Conservation (phyloP, 2,888 invertebrate species). For the Incurvaria masculella region DNA sequence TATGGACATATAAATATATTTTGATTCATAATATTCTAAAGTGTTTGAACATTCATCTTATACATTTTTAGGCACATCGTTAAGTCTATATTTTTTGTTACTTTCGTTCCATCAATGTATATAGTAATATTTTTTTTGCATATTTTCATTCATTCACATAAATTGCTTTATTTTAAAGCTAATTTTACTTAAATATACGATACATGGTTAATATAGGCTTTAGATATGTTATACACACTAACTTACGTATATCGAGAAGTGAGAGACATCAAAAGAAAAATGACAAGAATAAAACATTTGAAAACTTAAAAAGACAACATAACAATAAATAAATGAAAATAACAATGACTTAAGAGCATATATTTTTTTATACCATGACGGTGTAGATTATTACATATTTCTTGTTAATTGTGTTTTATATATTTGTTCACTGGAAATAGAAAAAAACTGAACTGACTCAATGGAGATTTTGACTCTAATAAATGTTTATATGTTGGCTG, state of each 20-base stretch:
- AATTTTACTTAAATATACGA: slow-evolving; percentile 14
- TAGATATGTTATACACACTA: slow-evolving; percentile 22
- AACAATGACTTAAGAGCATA: background rate
- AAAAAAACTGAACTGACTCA: slow-evolving; percentile 7
- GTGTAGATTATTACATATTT: too few species aligned
- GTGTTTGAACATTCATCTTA: slow-evolving; percentile 22
- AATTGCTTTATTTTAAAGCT: slow-evolving; percentile 12
- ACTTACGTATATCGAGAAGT: slow-evolving; percentile 19
- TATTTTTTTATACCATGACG: background rate
- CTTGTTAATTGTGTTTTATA: background rate
- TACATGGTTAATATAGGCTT: slow-evolving; percentile 10
- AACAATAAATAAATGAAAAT: slow-evolving; percentile 11
- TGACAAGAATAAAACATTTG: background rate
- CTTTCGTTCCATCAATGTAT: slow-evolving; percentile 1
- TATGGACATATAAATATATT: slow-evolving; percentile 27
- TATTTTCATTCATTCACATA: slow-evolving; percentile 9
- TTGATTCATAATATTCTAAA: slow-evolving; percentile 36
- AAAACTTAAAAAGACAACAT: slow-evolving; percentile 2
- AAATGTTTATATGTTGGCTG: slow-evolving; percentile 1
- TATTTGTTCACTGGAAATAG: background rate
- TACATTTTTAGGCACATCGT: background rate
- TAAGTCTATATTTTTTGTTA: slow-evolving; percentile 3
- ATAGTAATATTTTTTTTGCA: slow-evolving; percentile 2
- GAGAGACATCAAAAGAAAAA: background rate
- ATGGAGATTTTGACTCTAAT: slow-evolving; percentile 9